Percentiles rank a stretch among this genome's conserved stretches.
phyloP scores from a whole-genome alignment of 2,888 invertebrate species.

The Lacanobia wlatinum region DNA sequence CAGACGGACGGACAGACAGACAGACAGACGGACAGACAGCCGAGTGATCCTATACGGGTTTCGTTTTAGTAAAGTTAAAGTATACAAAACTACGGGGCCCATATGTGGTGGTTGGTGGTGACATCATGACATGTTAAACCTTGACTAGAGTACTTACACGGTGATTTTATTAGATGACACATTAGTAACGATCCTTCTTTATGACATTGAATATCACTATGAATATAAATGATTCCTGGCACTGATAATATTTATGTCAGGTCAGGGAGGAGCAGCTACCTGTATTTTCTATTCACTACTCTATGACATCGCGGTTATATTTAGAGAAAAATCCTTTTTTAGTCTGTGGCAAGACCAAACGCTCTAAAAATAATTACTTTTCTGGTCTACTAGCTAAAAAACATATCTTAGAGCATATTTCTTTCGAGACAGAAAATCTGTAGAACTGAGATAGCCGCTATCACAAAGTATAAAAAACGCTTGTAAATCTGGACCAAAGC shows the following conservation, averaged over 20 bases:
- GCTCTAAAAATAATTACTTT: too few relatives aligned
- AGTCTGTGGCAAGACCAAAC: too few relatives aligned
- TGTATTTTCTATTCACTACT: too few relatives aligned
- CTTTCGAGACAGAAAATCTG: constrained; percentile 7
- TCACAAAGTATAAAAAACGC: constrained; percentile 21
- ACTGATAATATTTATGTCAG: not conserved
- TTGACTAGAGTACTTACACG: constrained; percentile 68
- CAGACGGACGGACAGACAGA: too few relatives aligned
- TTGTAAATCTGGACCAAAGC: constrained; percentile 37
- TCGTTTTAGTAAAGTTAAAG: constrained; percentile 38
- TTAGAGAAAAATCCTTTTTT: too few relatives aligned
- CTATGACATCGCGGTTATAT: too few relatives aligned
- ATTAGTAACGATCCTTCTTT: constrained; percentile 29
- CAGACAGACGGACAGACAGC: too few relatives aligned
- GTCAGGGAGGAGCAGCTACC: not conserved
- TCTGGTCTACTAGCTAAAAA: too few relatives aligned
- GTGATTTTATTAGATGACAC: constrained; percentile 57
- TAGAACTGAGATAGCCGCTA: not conserved
- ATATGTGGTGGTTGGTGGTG: constrained; percentile 70
- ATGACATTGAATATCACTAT: constrained; percentile 1
- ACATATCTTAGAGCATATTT: not conserved
- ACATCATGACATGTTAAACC: constrained; percentile 74
- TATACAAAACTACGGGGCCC: constrained; percentile 67
- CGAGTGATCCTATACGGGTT: too few relatives aligned
- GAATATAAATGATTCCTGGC: constrained; percentile 14